A percentile compares a stretch with the other conserved stretches of the same genome.
Conservation (phyloP, 2,113 vertebrate species). For the Ammodytes dubius region DNA sequence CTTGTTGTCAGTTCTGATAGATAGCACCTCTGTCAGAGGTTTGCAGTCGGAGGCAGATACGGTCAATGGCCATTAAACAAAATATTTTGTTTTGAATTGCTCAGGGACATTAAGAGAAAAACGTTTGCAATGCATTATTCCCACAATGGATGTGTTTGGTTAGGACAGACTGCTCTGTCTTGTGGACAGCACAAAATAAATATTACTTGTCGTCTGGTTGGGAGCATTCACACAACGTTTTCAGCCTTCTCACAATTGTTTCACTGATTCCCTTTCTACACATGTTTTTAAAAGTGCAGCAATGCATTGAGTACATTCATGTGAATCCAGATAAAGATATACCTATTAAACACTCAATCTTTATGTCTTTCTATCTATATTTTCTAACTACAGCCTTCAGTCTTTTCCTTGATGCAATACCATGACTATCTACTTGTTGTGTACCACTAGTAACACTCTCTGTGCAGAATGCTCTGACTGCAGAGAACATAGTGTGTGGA, state of each 20-base stretch:
- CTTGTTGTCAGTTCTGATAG: slow-evolving; percentile 54
- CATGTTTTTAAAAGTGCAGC: slow-evolving; percentile 40
- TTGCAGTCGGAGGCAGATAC: slow-evolving; percentile 47
- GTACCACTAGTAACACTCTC: background rate
- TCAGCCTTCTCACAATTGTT: slow-evolving; percentile 24
- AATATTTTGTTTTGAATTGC: slow-evolving; percentile 53
- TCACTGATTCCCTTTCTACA: slow-evolving; percentile 8
- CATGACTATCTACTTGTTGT: background rate
- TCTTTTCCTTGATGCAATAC: background rate
- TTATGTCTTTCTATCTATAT: background rate
- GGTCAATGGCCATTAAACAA: slow-evolving; percentile 52
- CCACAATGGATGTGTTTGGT: slow-evolving; percentile 43
- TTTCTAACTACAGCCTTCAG: background rate
- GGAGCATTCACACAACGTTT: slow-evolving; percentile 10
- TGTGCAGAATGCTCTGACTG: background rate
- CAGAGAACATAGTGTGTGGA: slow-evolving; percentile 3
- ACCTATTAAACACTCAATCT: background rate
- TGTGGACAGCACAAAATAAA: slow-evolving; percentile 57
- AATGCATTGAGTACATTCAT: slow-evolving; percentile 9
- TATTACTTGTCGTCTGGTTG: slow-evolving; percentile 26
- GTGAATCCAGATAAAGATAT: slow-evolving; percentile 12
- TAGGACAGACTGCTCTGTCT: slow-evolving; percentile 48
- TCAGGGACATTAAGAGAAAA: slow-evolving; percentile 37
- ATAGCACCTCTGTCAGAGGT: slow-evolving; percentile 46
- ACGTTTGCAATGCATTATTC: slow-evolving; percentile 48